Percentiles rank a stretch among this genome's conserved stretches.
Conservation (phyloP, 2,888 invertebrate species). For the Andrena flavipes region DNA sequence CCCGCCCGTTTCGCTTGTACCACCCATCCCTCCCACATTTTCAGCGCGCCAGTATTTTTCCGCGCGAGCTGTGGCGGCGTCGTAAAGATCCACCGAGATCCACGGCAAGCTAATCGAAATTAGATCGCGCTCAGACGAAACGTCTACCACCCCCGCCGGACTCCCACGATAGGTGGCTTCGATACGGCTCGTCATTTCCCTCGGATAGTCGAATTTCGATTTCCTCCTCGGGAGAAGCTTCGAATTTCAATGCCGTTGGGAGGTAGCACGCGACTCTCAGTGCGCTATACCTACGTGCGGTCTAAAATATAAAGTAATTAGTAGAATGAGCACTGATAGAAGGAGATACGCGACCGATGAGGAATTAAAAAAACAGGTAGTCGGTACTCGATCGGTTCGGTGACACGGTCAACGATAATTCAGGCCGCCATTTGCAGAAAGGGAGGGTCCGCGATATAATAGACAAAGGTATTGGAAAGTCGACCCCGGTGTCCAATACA, state of each 20-base stretch:
- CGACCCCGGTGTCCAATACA: not conserved
- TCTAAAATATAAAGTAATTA: too few species aligned
- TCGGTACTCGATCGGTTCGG: not conserved
- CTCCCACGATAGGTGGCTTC: not conserved
- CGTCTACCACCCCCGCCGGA: not conserved
- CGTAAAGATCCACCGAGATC: conserved; percentile 21
- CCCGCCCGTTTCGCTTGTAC: not conserved
- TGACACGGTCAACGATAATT: not conserved
- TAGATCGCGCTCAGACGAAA: conserved; percentile 17
- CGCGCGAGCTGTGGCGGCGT: not conserved
- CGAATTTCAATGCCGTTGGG: not conserved
- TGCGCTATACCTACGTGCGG: too few species aligned
- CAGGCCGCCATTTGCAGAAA: not conserved
- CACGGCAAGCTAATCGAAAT: conserved; percentile 32
- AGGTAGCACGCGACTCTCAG: too few species aligned
- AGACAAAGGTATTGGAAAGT: not conserved
- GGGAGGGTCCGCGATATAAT: not conserved
- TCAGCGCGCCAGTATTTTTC: conserved; percentile 19
- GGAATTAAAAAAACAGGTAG: not conserved
- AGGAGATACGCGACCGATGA: too few species aligned
- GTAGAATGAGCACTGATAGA: too few species aligned
- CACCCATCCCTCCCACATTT: not conserved
- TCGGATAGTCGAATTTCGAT: conserved; percentile 7
- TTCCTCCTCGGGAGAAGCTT: not conserved
- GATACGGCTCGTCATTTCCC: conserved; percentile 11